Evolutionary conservation across 2,888 invertebrate genomes (phyloP).

Genomic region (Heliconius hortense): DNA sequence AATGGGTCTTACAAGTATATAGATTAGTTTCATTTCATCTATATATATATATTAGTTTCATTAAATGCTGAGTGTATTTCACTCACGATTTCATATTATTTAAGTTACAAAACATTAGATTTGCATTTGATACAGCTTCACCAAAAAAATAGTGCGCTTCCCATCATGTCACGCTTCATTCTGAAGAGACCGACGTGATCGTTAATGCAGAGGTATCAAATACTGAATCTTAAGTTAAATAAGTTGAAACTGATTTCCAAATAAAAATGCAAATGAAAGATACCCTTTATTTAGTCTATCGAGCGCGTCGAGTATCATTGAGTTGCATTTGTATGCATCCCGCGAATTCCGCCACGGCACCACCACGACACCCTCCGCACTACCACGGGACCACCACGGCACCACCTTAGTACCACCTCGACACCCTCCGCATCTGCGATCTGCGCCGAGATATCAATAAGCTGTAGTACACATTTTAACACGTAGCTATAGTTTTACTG

Average conservation of each 20-base stretch:
- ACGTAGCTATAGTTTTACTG: neutral
- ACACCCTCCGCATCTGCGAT: constrained; percentile 1
- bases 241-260: constrained; percentile 11
- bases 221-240: neutral
- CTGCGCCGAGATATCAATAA: constrained; percentile 15
- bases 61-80: too few species aligned
- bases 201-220: too few species aligned
- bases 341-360: neutral
- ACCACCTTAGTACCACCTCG: neutral
- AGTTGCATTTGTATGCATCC: constrained; percentile 21
- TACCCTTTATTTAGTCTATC: constrained; percentile 15
- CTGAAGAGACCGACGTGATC: too few species aligned
- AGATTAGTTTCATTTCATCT: too few species aligned
- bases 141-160: too few species aligned
- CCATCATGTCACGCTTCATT: too few species aligned
- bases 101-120: too few species aligned
- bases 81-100: too few species aligned
- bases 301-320: neutral
- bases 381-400: neutral
- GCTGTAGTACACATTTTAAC: neutral
- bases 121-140: too few species aligned
- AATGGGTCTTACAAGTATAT: too few species aligned
- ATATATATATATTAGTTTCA: too few species aligned
- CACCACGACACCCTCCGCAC: neutral
- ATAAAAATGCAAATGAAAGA: constrained; percentile 13